A percentile compares a stretch with the other conserved stretches of the same genome.
phyloP scores from a whole-genome alignment of 1,140 invertebrate species.

The Zaprionus africanus region DNA sequence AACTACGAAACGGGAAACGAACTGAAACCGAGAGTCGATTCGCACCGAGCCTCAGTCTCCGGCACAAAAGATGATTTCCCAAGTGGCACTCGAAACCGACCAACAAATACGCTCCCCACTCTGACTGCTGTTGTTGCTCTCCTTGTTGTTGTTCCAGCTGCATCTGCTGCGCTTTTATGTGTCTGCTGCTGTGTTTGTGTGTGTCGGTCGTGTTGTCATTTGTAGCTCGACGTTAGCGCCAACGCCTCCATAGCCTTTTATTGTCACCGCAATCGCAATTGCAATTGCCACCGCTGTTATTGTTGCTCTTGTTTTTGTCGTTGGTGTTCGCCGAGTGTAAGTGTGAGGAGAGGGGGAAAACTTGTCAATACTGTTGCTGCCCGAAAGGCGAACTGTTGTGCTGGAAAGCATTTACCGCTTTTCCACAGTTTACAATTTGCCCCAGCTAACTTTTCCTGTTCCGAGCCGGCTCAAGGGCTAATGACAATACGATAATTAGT shows the following conservation, averaged over 20 bases:
- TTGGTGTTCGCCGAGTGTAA: neutral
- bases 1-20: neutral
- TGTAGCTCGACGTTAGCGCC: slow-evolving; percentile 62
- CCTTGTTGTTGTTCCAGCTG: slow-evolving; percentile 48
- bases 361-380: slow-evolving; percentile 57
- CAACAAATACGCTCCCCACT: slow-evolving; percentile 65
- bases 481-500: slow-evolving; percentile 37
- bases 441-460: slow-evolving; percentile 18
- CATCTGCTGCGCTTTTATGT: slow-evolving; percentile 73
- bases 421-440: slow-evolving; percentile 1
- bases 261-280: slow-evolving; percentile 67
- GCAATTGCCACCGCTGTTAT: slow-evolving; percentile 35
- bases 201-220: slow-evolving; percentile 44
- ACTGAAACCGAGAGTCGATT: neutral
- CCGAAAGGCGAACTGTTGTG: slow-evolving; percentile 23
- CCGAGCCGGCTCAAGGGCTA: slow-evolving; percentile 11
- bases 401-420: slow-evolving; percentile 30
- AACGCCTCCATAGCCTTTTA: slow-evolving; percentile 59
- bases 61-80: slow-evolving; percentile 77
- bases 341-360: neutral
- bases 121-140: slow-evolving; percentile 24
- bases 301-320: slow-evolving; percentile 17
- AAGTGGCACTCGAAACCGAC: slow-evolving; percentile 75
- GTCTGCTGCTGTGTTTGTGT: slow-evolving; percentile 9
- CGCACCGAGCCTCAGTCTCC: neutral